Evolutionary conservation across 2,113 vertebrate genomes (phyloP).

Genomic region (Pseudolaguvia tuberculata): DNA sequence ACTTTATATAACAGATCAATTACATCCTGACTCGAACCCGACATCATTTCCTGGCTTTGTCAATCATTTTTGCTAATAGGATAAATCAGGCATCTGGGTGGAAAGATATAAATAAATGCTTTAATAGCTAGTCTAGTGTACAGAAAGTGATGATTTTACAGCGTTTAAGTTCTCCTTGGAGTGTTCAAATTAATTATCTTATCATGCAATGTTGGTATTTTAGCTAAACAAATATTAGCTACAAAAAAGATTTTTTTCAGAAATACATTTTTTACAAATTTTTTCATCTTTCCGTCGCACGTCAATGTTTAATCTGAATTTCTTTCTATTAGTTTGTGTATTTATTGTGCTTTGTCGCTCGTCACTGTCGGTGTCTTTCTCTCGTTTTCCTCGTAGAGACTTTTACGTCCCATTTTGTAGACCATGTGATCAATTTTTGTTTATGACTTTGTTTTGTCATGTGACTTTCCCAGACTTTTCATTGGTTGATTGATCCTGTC

Average conservation of each 20-base stretch:
- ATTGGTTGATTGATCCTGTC: too few species aligned
- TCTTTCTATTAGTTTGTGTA: too few species aligned
- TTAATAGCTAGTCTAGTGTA: not conserved
- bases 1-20: conserved; percentile 22
- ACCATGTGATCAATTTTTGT: too few species aligned
- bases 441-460: too few species aligned
- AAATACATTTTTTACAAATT: not conserved
- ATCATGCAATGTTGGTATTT: not conserved
- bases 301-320: not conserved
- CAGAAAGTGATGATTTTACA: not conserved
- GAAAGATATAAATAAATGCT: not conserved
- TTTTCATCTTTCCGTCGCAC: not conserved
- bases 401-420: too few species aligned
- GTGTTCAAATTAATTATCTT: not conserved
- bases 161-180: not conserved
- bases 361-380: too few species aligned
- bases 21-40: conserved; percentile 20
- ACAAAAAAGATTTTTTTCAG: too few species aligned
- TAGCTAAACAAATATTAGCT: not conserved
- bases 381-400: too few species aligned
- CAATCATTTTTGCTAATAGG: not conserved
- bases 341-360: too few species aligned
- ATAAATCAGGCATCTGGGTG: not conserved
- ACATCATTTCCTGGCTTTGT: conserved; percentile 5
- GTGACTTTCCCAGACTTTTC: too few species aligned